These are phyloP conservation scores for Poecilia velifera DNA, from an alignment of 2,797 vertebrate genomes.

Conservation along the genomic window DNA sequence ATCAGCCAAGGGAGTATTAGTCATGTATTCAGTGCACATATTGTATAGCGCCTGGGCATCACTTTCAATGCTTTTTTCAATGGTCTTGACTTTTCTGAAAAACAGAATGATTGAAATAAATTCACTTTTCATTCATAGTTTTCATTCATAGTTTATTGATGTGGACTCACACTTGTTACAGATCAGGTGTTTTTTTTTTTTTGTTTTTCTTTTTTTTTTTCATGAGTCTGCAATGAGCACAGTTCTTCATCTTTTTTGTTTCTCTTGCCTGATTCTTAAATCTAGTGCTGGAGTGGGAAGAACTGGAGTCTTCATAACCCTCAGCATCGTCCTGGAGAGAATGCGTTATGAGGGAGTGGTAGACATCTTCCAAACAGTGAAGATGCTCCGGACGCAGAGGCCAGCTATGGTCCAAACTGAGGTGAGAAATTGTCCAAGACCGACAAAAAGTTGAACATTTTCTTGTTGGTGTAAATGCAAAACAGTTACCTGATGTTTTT, in stretches of 20 bases:
- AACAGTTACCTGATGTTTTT: conserved; percentile 20
- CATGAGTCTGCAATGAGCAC: neutral
- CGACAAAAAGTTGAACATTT: neutral
- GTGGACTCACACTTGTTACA: neutral
- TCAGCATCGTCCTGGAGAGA: conserved; percentile 96
- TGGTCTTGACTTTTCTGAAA: neutral
- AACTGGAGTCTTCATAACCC: conserved; percentile 95
- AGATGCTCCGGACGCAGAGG: conserved; percentile 97
- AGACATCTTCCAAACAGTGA: conserved; percentile 99
- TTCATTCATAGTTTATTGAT: neutral
- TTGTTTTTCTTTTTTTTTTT: neutral
- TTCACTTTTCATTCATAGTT: neutral
- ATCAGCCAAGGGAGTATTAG: neutral
- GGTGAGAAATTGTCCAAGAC: conserved; percentile 76
- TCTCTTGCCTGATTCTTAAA: neutral
- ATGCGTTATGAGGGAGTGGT: conserved; percentile 99
- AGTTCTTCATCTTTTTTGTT: neutral
- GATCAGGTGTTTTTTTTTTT: neutral
- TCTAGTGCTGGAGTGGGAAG: conserved; percentile 93
- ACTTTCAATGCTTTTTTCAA: neutral
- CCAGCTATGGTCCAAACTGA: conserved; percentile 99
- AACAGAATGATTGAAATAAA: neutral
- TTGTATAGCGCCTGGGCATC: neutral
- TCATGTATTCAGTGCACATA: neutral
- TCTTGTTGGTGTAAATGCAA: neutral